Percentiles rank a stretch among this genome's conserved stretches.
Evolutionary conservation across 2,888 invertebrate genomes (phyloP).

Genomic region (Alsophila aescularia): DNA sequence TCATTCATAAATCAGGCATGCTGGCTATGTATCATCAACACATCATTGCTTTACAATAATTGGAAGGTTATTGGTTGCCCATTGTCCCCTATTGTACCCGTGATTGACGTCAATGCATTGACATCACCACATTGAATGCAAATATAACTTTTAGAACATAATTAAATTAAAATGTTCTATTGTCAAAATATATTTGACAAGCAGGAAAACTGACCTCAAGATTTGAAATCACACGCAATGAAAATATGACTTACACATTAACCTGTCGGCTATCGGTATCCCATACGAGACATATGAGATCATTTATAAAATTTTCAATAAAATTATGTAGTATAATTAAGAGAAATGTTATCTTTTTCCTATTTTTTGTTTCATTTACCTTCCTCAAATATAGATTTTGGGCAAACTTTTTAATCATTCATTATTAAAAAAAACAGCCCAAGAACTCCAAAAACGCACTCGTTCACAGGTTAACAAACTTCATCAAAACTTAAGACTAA

Average conservation of each 20-base stretch:
- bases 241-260: neutral
- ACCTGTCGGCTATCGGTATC: too few species aligned
- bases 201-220: neutral
- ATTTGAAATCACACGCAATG: neutral
- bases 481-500: too few species aligned
- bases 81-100: constrained; percentile 45
- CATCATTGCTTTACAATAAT: constrained; percentile 4
- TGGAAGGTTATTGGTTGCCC: constrained; percentile 9
- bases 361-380: too few species aligned
- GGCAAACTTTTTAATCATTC: too few species aligned
- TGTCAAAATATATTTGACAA: constrained; percentile 12
- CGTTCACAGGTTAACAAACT: too few species aligned
- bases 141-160: constrained; percentile 43
- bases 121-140: constrained; percentile 71
- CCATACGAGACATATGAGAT: too few species aligned
- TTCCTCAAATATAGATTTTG: too few species aligned
- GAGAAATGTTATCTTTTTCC: too few species aligned
- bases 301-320: too few species aligned
- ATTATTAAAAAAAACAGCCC: too few species aligned
- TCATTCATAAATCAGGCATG: neutral
- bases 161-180: constrained; percentile 25
- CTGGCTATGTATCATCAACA: neutral
- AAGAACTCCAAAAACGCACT: too few species aligned
- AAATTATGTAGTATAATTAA: too few species aligned
- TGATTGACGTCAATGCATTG: constrained; percentile 28